Percentiles rank a stretch among this genome's conserved stretches.
Evolutionary conservation across 2,888 invertebrate genomes (phyloP).

Genomic region (Marasmarcha lunaedactyla): DNA sequence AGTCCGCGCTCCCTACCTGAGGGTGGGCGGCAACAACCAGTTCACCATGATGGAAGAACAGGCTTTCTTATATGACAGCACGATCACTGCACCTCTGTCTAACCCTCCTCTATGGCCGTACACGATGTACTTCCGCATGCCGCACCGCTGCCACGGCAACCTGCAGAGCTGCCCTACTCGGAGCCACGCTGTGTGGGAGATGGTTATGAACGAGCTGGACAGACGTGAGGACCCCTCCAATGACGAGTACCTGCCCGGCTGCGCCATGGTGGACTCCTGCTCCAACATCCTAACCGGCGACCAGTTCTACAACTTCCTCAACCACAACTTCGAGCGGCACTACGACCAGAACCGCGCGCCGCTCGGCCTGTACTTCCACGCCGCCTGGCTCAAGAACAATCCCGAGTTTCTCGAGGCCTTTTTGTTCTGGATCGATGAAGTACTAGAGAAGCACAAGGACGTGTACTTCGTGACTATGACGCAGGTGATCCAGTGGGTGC

Average conservation of each 20-base stretch:
- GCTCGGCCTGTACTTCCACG: slow-evolving; percentile 91
- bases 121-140: slow-evolving; percentile 98
- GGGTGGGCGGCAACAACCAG: slow-evolving; percentile 95
- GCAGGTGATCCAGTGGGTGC: slow-evolving; percentile 96
- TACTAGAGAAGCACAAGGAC: slow-evolving; percentile 85
- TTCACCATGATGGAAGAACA: slow-evolving; percentile 98
- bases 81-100: slow-evolving; percentile 90
- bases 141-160: slow-evolving; percentile 93
- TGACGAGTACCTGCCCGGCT: slow-evolving; percentile 90
- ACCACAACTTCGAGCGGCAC: slow-evolving; percentile 93
- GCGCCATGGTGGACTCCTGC: slow-evolving; percentile 96
- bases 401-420: slow-evolving; percentile 93
- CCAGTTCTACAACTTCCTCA: slow-evolving; percentile 94
- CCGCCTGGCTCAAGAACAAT: slow-evolving; percentile 93
- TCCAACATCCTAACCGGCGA: slow-evolving; percentile 92
- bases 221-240: slow-evolving; percentile 90
- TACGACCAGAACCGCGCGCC: slow-evolving; percentile 92
- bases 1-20: slow-evolving; percentile 88
- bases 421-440: slow-evolving; percentile 93
- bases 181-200: slow-evolving; percentile 95
- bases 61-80: slow-evolving; percentile 94
- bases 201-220: slow-evolving; percentile 95
- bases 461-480: slow-evolving; percentile 96
- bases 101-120: slow-evolving; percentile 97
- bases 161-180: slow-evolving; percentile 91